Evolutionary conservation across 2,113 vertebrate species (phyloP).

Genomic region (Toxotes jaculatrix): DNA sequence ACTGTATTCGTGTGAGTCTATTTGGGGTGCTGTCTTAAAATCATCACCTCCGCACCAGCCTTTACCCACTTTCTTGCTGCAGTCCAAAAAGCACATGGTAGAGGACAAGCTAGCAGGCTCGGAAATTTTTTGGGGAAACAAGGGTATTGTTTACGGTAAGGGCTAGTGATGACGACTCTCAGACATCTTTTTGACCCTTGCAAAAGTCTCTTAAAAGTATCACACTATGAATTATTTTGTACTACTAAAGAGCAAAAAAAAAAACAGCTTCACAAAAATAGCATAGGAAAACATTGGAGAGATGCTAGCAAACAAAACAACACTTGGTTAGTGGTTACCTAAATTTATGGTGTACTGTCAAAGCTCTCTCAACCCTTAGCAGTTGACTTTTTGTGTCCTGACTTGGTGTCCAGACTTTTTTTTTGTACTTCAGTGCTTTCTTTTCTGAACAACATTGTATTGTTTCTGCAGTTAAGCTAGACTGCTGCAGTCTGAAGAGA

Average conservation of each 20-base stretch:
- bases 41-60: not conserved
- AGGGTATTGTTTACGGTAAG: not conserved
- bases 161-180: not conserved
- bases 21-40: not conserved
- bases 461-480: slow-evolving; percentile 70
- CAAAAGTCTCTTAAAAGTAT: not conserved
- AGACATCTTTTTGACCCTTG: not conserved
- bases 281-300: not conserved
- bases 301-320: not conserved
- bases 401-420: slow-evolving; percentile 57
- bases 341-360: slow-evolving; percentile 10
- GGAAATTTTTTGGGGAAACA: slow-evolving; percentile 37
- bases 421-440: slow-evolving; percentile 71
- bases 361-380: slow-evolving; percentile 2
- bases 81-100: not conserved
- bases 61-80: not conserved
- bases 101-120: not conserved
- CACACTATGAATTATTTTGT: not conserved
- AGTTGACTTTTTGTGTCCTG: slow-evolving; percentile 37
- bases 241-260: not conserved
- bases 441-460: slow-evolving; percentile 65
- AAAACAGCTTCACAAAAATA: not conserved
- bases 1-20: not conserved
- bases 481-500: slow-evolving; percentile 78
- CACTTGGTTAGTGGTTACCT: slow-evolving; percentile 7